Base-by-base conservation (phyloP, 1,140 invertebrate species). In the Monochamus saltuarius region DNA sequence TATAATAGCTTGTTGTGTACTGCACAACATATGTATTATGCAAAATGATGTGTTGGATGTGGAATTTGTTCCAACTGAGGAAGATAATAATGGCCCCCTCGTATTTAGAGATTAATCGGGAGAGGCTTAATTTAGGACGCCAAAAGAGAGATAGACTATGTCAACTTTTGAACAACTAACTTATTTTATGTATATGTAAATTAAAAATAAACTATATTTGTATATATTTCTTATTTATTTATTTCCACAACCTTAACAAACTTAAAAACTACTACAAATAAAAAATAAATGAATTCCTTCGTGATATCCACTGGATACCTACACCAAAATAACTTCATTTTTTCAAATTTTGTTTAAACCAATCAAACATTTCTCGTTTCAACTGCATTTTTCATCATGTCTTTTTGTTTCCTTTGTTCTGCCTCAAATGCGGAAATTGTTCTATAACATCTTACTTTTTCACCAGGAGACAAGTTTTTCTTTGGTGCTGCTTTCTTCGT, bases 1-100 rank as follows among this genome's bases (percentile, higher is more conserved):
- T 59, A 50, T 43, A 13, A 59, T 51, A 29, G 49, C 57, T 52
- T 59, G 47, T 37, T 59, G 47, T 43, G 19, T 51, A 34, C 16
- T 59, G 37, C 57, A 59, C 17, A 58, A 55, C 43, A 55, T 42
- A 55, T 55, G 53, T 43, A 55, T 55, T 34, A 42, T 55, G 14
- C 53, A 43, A 55, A 55, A 42, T 55, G 37, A 55, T 55, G 38
- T 54, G 47, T 34, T 34, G 34, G 47, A 51, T 35, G 34, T 34
- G 34, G 22, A 29, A 29, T 29, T 29, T 29, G 2, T 29, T 6
- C 6, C 22, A 3, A 29, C 2, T 29, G 22, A 29, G 22, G 22
- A 29, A 29, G 22, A 29, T 29, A 29, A 29, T 29, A 29, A 29
- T 29, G 22, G 22, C 22, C 22, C 22, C 22, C 22, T 6, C 6